phyloP scores from a whole-genome alignment of 2,888 invertebrate genomes.

The Eilema caniola region DNA sequence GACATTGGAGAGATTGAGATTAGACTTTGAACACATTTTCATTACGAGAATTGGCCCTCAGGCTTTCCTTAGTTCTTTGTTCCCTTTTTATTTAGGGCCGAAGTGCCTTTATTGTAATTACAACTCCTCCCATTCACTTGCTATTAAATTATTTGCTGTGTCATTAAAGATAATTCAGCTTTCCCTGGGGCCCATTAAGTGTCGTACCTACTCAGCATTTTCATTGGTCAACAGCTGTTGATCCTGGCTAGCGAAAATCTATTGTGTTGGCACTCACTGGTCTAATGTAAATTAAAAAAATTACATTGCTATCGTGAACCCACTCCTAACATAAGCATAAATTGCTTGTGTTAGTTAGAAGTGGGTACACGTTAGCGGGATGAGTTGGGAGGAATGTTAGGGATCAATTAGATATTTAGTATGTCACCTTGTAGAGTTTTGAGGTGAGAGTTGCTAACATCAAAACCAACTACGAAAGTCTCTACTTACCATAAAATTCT shows the following conservation, averaged over 20 bases:
- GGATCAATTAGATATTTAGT: too few species aligned
- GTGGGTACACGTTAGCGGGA: too few species aligned
- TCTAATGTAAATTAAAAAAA: neutral
- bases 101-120: constrained; percentile 4
- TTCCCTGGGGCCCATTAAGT: neutral
- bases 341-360: too few species aligned
- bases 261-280: neutral
- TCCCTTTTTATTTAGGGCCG: neutral
- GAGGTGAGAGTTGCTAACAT: too few species aligned
- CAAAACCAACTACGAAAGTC: too few species aligned
- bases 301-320: neutral
- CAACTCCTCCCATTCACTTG: constrained; percentile 4
- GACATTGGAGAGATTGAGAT: too few species aligned
- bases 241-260: neutral
- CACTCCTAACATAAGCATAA: neutral
- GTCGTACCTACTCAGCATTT: neutral
- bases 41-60: neutral
- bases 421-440: too few species aligned
- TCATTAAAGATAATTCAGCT: neutral
- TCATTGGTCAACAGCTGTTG: constrained; percentile 4
- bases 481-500: too few species aligned
- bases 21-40: too few species aligned
- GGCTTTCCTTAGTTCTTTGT: neutral
- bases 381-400: too few species aligned
- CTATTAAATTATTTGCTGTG: constrained; percentile 4